Evolutionary conservation across 2,888 invertebrate species (phyloP), one percentile per base, ranked within the genome.

Genomic region (Altica lythri): DNA sequence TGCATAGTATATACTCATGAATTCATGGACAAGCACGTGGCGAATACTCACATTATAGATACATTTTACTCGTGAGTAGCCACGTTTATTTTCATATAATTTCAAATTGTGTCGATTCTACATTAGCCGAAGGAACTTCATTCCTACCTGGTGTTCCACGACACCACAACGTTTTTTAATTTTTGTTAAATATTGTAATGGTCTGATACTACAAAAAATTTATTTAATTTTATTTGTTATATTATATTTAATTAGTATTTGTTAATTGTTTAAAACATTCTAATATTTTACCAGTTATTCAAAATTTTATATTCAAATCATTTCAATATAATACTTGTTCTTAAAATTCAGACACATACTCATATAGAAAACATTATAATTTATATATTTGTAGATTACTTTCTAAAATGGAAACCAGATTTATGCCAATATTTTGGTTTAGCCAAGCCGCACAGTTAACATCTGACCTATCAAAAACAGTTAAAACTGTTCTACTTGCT

Each of bases 371-470:
- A n/a, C n/a, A n/a, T n/a, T n/a, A n/a, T n/a, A n/a, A n/a, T n/a
- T n/a, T n/a, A n/a, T n/a, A 27, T n/a, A 27, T 62, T 35, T 47
- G 55, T 76, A 86, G 86, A n/a, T 73, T 84, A 43, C 81, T 84
- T 60, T 72, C 79, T 42, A 75, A 80, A 45, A 72, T 85, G 8
- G 78, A 77, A 10, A 76, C 83, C 50, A 81, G 82, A 32, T 78
- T 83, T 70, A 80, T 89, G 72, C 91, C 91, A 2, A 83, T 86
- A 78, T 78, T 91, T 69, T 90, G 89, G 88, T 91, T 92, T 76
- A 79, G 81, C 1, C 89, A 91, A 74, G 80, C 81, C 60, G 84
- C 86, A 37, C 69, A 74, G 38, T 72, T 86, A 5, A 82, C 83
- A 30, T 74, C 81, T 2, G 77, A 83, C 17, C 80, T 86, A 63